Base-by-base conservation (phyloP, 2,888 invertebrate species). In the Noctua fimbriata region DNA sequence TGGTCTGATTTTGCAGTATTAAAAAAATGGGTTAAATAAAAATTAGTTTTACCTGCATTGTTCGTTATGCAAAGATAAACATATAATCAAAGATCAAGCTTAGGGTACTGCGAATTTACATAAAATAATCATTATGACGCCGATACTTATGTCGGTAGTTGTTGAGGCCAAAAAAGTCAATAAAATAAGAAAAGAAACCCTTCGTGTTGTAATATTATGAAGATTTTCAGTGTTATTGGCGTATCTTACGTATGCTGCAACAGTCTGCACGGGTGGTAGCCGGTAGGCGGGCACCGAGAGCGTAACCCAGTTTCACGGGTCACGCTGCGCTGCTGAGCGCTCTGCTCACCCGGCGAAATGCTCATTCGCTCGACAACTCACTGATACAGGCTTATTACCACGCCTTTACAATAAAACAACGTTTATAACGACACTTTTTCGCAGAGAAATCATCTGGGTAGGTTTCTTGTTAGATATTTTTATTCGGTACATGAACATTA, bases 231-330 rank as follows among this genome's bases (percentile, higher is more conserved):
- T 80, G 73, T 89, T 90, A 73, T 80, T 79, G 78, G 76, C 77
- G 72, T 85, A 74, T 82, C 80, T 86, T 77, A 70, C 73, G 78
- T 73, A 80, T 83, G 84, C 79, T 86, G 86, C 87, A 85, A 87
- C 71, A 79, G 88, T 81, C 84, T 78, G 82, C 76, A 49, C 83
- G 89, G 89, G 83, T 85, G 81, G 84, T 78, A 88, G 88, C 84
- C 84, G 79, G 85, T 81, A 88, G 87, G 86, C 83, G 83, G 87
- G 87, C 73, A 81, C 83, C 75, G 83, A 82, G 79, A 87, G 86
- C 89, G 90, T 94, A 94, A 93, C 94, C 93, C 90, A 94, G 91
- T 93, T 94, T 92, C 88, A 89, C 90, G 91, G 93, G 92, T 92
- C 92, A 92, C 92, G 90, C 88, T 89, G 89, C 92, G 90, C 88